phyloP scores from a whole-genome alignment of 2,113 vertebrate genomes.

The Psilopogon haemacephalus region DNA sequence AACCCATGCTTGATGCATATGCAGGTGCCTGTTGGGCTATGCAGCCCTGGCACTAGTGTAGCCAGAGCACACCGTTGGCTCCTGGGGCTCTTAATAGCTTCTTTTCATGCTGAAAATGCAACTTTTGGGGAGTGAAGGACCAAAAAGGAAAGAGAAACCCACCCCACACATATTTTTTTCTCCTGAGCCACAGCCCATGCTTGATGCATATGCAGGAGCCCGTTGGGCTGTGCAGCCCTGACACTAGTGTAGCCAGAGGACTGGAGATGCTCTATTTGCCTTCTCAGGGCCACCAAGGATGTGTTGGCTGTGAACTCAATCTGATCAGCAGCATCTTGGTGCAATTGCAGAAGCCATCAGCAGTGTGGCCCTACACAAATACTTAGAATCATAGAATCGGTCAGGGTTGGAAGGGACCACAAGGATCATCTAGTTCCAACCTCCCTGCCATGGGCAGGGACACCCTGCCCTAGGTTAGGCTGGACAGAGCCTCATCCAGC shows the following conservation, averaged over 20 bases:
- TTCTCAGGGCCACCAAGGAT: neutral
- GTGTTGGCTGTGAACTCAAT: neutral
- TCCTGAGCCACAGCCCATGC: too few relatives aligned
- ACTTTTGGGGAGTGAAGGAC: neutral
- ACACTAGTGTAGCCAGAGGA: neutral
- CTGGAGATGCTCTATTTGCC: neutral
- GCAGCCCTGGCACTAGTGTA: fast-evolving
- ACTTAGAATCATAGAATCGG: too few relatives aligned
- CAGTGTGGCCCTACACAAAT: neutral
- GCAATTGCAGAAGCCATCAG: neutral
- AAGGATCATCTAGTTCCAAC: too few relatives aligned
- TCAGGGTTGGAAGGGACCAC: too few relatives aligned
- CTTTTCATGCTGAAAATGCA: neutral
- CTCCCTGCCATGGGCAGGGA: too few relatives aligned
- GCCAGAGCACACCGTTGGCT: neutral
- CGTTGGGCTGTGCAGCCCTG: fast-evolving
- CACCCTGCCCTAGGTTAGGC: too few relatives aligned
- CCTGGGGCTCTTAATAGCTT: neutral
- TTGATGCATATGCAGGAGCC: neutral
- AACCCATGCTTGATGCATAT: neutral
- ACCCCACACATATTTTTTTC: neutral
- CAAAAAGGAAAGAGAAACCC: neutral
- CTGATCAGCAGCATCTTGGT: fast-evolving
- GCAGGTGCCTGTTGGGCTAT: fast-evolving
- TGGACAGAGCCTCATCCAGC: too few relatives aligned